A percentile compares a stretch with the other conserved stretches of the same genome.
Evolutionary conservation across 2,113 vertebrate genomes (phyloP).

Genomic region (Hippocampus zosterae): DNA sequence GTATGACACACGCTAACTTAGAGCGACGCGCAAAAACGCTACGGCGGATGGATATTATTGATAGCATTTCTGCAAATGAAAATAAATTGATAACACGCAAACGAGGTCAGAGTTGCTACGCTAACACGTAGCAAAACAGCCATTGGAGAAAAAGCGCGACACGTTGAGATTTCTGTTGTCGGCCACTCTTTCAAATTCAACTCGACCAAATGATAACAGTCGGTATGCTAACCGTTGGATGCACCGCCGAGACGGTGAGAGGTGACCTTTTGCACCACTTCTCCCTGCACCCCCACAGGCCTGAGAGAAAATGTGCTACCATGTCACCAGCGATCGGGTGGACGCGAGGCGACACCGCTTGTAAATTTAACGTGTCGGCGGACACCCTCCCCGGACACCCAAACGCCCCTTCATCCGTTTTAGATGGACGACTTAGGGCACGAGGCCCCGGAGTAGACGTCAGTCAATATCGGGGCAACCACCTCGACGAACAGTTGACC

Average conservation of each 20-base stretch:
- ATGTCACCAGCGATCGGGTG: neutral
- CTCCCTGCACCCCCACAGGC: neutral
- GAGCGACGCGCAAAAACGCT: neutral
- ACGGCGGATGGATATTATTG: neutral
- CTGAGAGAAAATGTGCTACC: constrained; percentile 2
- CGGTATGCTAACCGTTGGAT: neutral
- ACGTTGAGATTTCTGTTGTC: neutral
- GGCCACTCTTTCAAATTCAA: neutral
- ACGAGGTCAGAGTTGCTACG: neutral
- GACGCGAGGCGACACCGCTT: constrained; percentile 1
- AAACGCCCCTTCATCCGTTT: neutral
- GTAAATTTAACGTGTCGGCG: neutral
- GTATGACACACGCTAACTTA: neutral
- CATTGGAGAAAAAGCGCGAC: neutral
- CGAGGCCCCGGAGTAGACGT: neutral
- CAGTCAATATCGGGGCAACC: neutral
- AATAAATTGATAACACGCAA: neutral
- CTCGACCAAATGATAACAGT: neutral
- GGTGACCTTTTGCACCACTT: neutral
- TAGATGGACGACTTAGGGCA: neutral
- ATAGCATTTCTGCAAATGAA: neutral
- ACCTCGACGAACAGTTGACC: too few relatives aligned
- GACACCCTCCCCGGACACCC: neutral
- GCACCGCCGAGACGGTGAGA: neutral
- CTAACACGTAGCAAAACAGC: neutral